Base-by-base conservation (phyloP, 30 jellyfish, hydroid and myxozoan genomes). In the Clytia hemisphaerica region DNA sequence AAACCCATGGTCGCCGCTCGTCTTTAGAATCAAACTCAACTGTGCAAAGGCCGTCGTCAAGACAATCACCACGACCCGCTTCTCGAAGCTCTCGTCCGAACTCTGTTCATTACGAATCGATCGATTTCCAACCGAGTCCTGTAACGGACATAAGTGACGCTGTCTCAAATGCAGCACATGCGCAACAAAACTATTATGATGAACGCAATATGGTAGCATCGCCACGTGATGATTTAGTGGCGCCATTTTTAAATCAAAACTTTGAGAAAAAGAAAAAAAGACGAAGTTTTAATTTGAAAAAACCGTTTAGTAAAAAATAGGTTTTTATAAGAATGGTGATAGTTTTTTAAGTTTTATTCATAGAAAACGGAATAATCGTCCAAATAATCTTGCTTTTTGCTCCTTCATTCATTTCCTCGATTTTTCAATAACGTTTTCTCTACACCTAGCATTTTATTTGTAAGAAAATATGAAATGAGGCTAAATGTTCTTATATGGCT, bases 131-230 rank as follows among this genome's bases (percentile, higher is more conserved):
- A n/a, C n/a, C n/a, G n/a, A n/a, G n/a, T n/a, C 70, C 70, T 26
- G 70, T 57, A 7, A 1, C 44, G 30, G 70, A 57, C 44, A 57
- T 57, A 5, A n/a, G 30, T 31, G 44, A 26, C 27, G 70, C 70
- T 5, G 35, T 57, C 37, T n/a, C 25, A 28, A 57, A 22, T 38
- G 70, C 70, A 45, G 70, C 70, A 22, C 37, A 26, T 9, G 37
- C 70, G 16, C 38, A 57, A n/a, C 70, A 57, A n/a, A 38, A 57
- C 25, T 57, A 57, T 22, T 57, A 57, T 22, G 70, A 57, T n/a
- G 38, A 33, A n/a, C 27, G 35, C 44, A 57, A 57, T 16, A 5
- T 33, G 70, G 44, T 16, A 26, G 44, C 44, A n/a, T 21, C 45
- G 16, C 70, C 38, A n/a, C 25, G 35, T 21, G 25, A 57, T n/a